Base-by-base conservation (phyloP, 2,113 vertebrate genomes). In the Hippocampus abdominalis region DNA sequence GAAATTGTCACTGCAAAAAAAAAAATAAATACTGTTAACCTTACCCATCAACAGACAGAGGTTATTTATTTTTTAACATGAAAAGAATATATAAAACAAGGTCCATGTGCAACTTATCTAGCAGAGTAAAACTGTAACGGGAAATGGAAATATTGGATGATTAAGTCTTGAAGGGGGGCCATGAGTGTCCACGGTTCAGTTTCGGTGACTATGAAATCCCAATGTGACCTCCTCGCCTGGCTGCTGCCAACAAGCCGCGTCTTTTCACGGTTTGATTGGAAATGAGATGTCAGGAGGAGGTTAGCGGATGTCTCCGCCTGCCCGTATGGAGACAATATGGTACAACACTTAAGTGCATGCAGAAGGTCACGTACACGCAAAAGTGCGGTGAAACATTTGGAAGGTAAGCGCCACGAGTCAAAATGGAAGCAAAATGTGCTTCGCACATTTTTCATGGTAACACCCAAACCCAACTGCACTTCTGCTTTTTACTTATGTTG, bases 31-130 rank as follows among this genome's bases (percentile, higher is more conserved):
- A 44, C 42, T 44, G 42, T 44, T 32, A 44, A 44, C 11, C 11
- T 76, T 70, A 73, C 74, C 71, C 67, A 60, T 53, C 29, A 32
- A 32, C 29, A 32, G 5, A 32, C 4, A 32, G 29, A 32, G 29
- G 2, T 40, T 44, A 12, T 12, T 44, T 44, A 12, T 44, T 42
- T 44, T 44, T 44, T 44, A 16, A 48, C 3, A 18, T 16, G 46
- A 44, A 56, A 32, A 57, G 48, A 25, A 53, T 29, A 4, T 44
- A 36, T n/a, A 21, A 56, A 49, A 23, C 0, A n/a, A 64, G 36
- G 8, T n/a, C 8, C 6, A 27, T n/a, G 51, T 21, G 49, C 68
- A 27, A 32, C 3, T 39, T 23, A 59, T 44, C 42, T 57, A 74
- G 21, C 51, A 53, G 51, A 60, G n/a, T 40, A 49, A 32, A 68